Percentiles rank a stretch among this genome's conserved stretches.
Conservation (phyloP, 2,113 vertebrate genomes). For the Podarcis cretensis region DNA sequence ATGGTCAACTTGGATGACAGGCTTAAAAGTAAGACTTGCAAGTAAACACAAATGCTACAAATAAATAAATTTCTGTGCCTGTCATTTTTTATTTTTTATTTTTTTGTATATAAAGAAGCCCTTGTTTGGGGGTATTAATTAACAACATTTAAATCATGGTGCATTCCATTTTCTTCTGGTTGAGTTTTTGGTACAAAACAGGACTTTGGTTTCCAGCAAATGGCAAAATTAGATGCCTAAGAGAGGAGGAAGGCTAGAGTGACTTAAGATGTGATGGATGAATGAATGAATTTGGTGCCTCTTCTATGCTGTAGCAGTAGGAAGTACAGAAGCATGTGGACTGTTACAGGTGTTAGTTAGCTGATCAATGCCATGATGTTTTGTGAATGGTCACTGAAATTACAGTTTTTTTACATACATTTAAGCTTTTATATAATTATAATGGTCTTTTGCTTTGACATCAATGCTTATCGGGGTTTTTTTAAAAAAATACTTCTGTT, state of each 20-base stretch:
- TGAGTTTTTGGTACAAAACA: not conserved
- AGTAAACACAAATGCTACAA: not conserved
- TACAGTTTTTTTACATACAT: not conserved
- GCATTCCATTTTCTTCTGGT: not conserved
- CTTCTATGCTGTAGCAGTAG: not conserved
- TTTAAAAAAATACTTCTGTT: not conserved
- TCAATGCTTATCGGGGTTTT: not conserved
- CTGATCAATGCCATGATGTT: not conserved
- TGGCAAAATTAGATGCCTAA: not conserved
- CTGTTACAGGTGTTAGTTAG: not conserved
- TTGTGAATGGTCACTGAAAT: not conserved
- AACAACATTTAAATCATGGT: not conserved
- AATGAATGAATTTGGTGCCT: not conserved
- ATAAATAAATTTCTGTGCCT: not conserved
- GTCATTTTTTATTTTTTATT: not conserved
- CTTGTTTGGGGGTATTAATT: not conserved
- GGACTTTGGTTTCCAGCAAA: not conserved
- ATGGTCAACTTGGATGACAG: not conserved
- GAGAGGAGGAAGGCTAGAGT: not conserved
- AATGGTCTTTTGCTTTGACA: not conserved
- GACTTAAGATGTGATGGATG: no score
- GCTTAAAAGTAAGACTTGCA: not conserved
- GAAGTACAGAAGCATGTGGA: not conserved
- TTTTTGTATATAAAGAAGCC: not conserved
- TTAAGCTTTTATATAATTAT: not conserved